Evolutionary conservation across 2,113 vertebrate genomes (phyloP).

Genomic region (Chamaetylas fuelleborni): DNA sequence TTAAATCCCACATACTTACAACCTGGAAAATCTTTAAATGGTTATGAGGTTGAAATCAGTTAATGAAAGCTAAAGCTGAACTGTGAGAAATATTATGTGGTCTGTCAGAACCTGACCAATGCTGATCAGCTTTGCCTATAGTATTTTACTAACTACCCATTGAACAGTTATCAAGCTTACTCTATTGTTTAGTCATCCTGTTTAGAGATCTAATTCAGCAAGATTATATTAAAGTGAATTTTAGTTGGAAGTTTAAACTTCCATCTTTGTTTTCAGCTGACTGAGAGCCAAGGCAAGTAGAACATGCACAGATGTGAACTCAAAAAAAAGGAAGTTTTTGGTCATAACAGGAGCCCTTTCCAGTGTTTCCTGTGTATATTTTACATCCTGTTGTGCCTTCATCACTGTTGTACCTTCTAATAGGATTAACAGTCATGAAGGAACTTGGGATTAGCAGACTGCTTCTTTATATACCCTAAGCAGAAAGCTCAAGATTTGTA

Average conservation of each 20-base stretch:
- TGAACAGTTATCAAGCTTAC: background rate
- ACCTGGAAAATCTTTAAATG: background rate
- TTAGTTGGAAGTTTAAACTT: background rate
- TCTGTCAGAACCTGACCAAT: background rate
- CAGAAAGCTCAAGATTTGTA: background rate
- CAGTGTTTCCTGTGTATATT: background rate
- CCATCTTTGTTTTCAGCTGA: background rate
- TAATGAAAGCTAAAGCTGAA: background rate
- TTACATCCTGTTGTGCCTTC: background rate
- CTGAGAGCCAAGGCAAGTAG: background rate
- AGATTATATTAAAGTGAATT: background rate
- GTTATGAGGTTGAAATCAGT: background rate
- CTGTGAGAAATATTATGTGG: background rate
- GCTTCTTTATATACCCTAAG: background rate
- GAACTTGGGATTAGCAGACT: background rate
- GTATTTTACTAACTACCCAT: background rate
- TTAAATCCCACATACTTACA: background rate
- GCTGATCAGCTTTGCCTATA: background rate
- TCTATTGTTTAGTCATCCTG: background rate
- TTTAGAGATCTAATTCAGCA: background rate
- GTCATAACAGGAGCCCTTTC: background rate
- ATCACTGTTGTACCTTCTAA: background rate
- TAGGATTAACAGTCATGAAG: conserved; percentile 5
- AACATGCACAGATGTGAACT: background rate
- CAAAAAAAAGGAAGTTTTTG: background rate